Percentiles rank a stretch among this genome's conserved stretches.
phyloP scores from a whole-genome alignment of 2,113 vertebrate species.

The Sebastes schlegelii region DNA sequence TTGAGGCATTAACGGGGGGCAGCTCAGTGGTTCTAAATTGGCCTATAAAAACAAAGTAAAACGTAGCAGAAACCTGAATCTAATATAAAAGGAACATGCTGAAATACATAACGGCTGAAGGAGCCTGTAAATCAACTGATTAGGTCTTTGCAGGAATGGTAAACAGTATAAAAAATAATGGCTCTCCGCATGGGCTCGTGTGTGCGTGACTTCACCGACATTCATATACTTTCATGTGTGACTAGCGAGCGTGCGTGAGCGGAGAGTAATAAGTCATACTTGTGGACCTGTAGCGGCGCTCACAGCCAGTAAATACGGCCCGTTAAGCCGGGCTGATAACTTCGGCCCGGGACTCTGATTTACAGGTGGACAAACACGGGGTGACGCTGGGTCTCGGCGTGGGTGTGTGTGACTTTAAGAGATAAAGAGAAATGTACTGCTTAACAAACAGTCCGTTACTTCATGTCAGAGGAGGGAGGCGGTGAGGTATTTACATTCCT shows the following conservation, averaged over 20 bases:
- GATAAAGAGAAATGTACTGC: slow-evolving; percentile 22
- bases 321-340: slow-evolving; percentile 54
- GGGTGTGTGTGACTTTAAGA: background rate
- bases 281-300: slow-evolving; percentile 43
- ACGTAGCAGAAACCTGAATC: slow-evolving; percentile 65
- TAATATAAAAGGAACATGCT: slow-evolving; percentile 62
- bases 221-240: slow-evolving; percentile 54
- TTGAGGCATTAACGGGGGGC: slow-evolving; percentile 43
- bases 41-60: slow-evolving; percentile 72
- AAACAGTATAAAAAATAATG: slow-evolving; percentile 68
- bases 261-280: slow-evolving; percentile 62
- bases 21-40: slow-evolving; percentile 67
- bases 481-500: background rate
- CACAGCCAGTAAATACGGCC: slow-evolving; percentile 73
- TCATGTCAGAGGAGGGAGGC: background rate
- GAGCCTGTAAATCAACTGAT: slow-evolving; percentile 73
- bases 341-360: slow-evolving; percentile 61
- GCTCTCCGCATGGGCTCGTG: slow-evolving; percentile 37
- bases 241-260: background rate
- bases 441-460: background rate
- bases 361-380: slow-evolving; percentile 67
- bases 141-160: slow-evolving; percentile 58
- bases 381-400: slow-evolving; percentile 26
- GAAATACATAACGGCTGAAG: slow-evolving; percentile 52
- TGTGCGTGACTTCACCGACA: slow-evolving; percentile 53